Conservation (phyloP, 2,888 invertebrate genomes). For the Eueremaeus valkanovi region DNA sequence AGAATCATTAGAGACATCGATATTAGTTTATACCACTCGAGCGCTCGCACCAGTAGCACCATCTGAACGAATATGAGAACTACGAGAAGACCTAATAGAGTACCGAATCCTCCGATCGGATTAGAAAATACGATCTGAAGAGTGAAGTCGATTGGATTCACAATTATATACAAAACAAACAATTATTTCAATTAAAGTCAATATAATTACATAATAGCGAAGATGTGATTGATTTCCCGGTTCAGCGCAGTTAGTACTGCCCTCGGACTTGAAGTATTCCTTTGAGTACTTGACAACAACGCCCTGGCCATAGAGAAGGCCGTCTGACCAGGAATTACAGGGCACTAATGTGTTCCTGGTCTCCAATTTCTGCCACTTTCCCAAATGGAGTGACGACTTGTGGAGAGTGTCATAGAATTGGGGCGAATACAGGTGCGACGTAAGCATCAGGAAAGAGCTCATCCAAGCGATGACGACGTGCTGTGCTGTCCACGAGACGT, state of each 20-base stretch:
- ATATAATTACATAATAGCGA: slow-evolving; percentile 71
- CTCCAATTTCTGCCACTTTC: slow-evolving; percentile 67
- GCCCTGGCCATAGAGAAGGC: slow-evolving; percentile 50
- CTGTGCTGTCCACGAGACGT: slow-evolving; percentile 74
- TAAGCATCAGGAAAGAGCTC: slow-evolving; percentile 74
- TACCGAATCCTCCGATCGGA: slow-evolving; percentile 71
- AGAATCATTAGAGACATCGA: slow-evolving; percentile 79
- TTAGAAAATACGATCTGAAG: slow-evolving; percentile 77
- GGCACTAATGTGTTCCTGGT: slow-evolving; percentile 60
- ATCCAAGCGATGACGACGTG: slow-evolving; percentile 76
- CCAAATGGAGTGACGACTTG: slow-evolving; percentile 81
- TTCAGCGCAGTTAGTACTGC: slow-evolving; percentile 77
- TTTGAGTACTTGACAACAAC: slow-evolving; percentile 68
- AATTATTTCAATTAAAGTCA: neutral
- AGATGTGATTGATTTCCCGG: slow-evolving; percentile 76
- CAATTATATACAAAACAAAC: neutral
- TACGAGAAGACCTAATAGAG: slow-evolving; percentile 63
- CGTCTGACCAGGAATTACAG: slow-evolving; percentile 48
- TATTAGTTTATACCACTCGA: slow-evolving; percentile 87
- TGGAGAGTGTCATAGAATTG: slow-evolving; percentile 83
- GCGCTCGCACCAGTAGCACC: slow-evolving; percentile 69
- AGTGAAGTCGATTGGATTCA: too few relatives aligned
- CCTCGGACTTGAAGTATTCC: slow-evolving; percentile 69
- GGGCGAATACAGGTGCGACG: slow-evolving; percentile 64
- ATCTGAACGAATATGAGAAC: slow-evolving; percentile 68